phyloP scores from a whole-genome alignment of 2,888 invertebrate genomes.

The Aethes cnicana region DNA sequence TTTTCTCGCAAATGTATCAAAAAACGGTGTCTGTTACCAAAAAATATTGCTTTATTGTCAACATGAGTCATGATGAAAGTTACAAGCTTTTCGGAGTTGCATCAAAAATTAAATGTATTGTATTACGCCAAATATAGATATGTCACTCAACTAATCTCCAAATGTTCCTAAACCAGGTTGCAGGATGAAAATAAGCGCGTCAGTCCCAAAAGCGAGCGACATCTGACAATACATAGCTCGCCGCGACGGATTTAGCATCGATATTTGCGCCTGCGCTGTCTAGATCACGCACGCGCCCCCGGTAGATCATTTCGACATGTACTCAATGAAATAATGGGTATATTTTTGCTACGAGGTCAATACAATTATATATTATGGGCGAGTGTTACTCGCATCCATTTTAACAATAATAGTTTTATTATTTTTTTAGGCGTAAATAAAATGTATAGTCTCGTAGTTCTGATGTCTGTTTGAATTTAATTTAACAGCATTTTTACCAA shows the following conservation, averaged over 20 bases:
- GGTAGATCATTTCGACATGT: constrained; percentile 32
- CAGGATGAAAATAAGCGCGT: constrained; percentile 21
- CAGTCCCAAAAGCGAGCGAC: constrained; percentile 61
- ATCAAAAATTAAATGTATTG: too few relatives aligned
- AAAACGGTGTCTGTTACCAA: too few relatives aligned
- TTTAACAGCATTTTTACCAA: too few relatives aligned
- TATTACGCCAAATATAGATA: neutral
- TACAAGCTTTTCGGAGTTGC: too few relatives aligned
- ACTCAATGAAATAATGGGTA: constrained; percentile 24
- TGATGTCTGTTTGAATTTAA: too few relatives aligned
- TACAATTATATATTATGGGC: neutral
- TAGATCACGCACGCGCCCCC: constrained; percentile 52
- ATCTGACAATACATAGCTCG: constrained; percentile 66
- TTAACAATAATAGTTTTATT: too few relatives aligned
- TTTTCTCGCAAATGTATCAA: too few relatives aligned
- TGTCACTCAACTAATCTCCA: constrained; percentile 20
- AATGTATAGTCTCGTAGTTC: too few relatives aligned
- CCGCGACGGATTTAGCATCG: constrained; percentile 70
- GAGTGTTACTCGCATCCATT: too few relatives aligned
- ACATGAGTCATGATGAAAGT: too few relatives aligned
- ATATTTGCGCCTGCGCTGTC: constrained; percentile 63
- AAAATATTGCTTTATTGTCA: too few relatives aligned
- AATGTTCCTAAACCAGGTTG: constrained; percentile 27
- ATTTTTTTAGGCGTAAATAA: too few relatives aligned
- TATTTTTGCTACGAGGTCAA: constrained; percentile 13